Conservation (phyloP, 2,797 vertebrate species). For the Xyrichtys novacula region DNA sequence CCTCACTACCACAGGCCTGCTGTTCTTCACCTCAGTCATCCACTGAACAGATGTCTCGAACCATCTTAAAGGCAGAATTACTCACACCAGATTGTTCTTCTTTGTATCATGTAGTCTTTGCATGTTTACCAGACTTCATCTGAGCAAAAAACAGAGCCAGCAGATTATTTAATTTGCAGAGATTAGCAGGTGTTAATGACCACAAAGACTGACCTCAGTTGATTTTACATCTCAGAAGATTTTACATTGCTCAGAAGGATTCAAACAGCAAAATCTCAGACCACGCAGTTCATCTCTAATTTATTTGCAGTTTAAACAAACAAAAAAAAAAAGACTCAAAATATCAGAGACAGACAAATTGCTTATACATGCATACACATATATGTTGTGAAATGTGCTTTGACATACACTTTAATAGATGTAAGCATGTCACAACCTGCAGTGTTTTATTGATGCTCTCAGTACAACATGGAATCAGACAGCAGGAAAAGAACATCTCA, state of each 20-base stretch:
- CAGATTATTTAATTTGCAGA: no score
- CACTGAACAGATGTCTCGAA: neutral
- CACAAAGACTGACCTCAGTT: neutral
- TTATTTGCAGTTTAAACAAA: conserved; percentile 56
- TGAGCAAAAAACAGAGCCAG: neutral
- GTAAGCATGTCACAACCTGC: conserved; percentile 24
- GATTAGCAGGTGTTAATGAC: neutral
- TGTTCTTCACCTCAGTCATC: neutral
- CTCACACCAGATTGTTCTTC: neutral
- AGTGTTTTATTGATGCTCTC: conserved; percentile 23
- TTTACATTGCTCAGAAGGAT: no score
- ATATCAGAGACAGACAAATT: conserved; percentile 26
- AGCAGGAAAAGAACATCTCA: neutral
- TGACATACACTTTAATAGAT: conserved; percentile 21
- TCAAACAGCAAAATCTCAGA: no score
- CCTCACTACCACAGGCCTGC: neutral
- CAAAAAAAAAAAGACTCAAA: conserved; percentile 19
- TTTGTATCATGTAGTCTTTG: neutral
- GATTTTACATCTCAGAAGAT: no score
- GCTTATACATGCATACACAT: conserved; percentile 42
- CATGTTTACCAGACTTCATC: neutral
- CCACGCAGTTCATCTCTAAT: conserved; percentile 19
- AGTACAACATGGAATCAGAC: conserved; percentile 19
- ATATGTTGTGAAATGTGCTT: conserved; percentile 33
- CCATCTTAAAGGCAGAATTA: neutral